Percentiles rank a stretch among this genome's conserved stretches.
Conservation (phyloP, 2,888 invertebrate species). For the Acrobasis consociella region DNA sequence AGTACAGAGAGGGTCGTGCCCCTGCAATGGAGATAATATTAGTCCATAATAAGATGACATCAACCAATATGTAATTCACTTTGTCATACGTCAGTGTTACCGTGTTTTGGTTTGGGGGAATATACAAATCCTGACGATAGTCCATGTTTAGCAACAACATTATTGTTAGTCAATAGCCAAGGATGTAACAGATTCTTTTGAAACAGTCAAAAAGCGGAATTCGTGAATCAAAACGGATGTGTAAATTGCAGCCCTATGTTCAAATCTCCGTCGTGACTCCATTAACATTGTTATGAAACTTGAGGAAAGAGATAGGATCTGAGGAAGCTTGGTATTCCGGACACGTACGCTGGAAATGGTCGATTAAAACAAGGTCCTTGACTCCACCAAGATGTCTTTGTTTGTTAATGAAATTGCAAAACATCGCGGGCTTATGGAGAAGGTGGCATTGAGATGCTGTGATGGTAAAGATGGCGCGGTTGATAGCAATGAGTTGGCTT, state of each 20-base stretch:
- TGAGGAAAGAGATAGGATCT: slow-evolving; percentile 57
- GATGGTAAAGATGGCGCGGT: not conserved
- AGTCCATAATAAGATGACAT: too few relatives aligned
- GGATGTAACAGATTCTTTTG: not conserved
- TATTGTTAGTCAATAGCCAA: too few relatives aligned
- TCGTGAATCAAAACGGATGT: slow-evolving; percentile 10
- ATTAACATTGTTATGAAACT: slow-evolving; percentile 39
- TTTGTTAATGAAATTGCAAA: slow-evolving; percentile 20
- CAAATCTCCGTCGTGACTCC: slow-evolving; percentile 35
- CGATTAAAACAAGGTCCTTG: slow-evolving; percentile 62
- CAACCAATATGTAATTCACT: too few relatives aligned
- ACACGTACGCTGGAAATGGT: slow-evolving; percentile 61
- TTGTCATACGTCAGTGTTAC: too few relatives aligned
- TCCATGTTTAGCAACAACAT: too few relatives aligned
- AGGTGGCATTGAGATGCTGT: slow-evolving; percentile 16
- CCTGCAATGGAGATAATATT: too few relatives aligned
- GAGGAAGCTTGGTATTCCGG: slow-evolving; percentile 55
- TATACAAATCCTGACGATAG: too few relatives aligned
- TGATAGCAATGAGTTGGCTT: not conserved
- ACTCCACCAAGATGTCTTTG: slow-evolving; percentile 46
- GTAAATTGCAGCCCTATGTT: slow-evolving; percentile 27
- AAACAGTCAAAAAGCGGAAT: not conserved
- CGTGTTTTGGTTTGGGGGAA: too few relatives aligned
- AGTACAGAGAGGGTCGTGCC: too few relatives aligned
- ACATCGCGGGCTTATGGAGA: slow-evolving; percentile 7